Evolutionary conservation across 2,888 invertebrate genomes (phyloP), one percentile per base, ranked within the genome.

Genomic region (Eristalis arbustorum): DNA sequence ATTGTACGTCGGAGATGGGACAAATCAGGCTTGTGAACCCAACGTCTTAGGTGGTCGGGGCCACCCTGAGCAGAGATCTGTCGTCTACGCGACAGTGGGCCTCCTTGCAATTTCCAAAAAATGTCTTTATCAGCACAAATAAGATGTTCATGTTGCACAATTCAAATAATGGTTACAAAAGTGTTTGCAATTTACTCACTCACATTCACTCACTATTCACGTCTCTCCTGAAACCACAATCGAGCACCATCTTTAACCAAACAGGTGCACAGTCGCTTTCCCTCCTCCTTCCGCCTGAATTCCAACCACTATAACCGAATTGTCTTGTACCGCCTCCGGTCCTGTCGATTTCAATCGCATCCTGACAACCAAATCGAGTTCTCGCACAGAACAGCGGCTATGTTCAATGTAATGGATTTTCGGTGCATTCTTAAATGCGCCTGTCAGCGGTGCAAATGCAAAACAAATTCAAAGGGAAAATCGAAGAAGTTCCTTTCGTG

Each of bases 401-500:
- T 84, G 75, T 72, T 80, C 80, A 62, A 75, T 37, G 59, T 79
- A 75, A 84, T 67, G 75, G 84, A 84, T 59, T 68, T 71, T 37
- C 75, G 72, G 66, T 80, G 80, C 84, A 84, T 72, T 40, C 67
- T 42, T 64, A 34, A 78, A 73, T 79, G 74, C 74, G 59, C 79
- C 69, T 75, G 73, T 61, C 69, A 84, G 64, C 69, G 23, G 13
- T 64, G 34, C 23, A 69, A 42, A 66, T 74, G 40, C 59, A 14
- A 63, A 63, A 57, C 28, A 57, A 28, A 57, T 18, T 14, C 22
- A 56, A 23, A 57, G 25, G 37, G 63, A 71, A 28, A 64, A 49
- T 34, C 22, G 22, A 77, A 57, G 37, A 61, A 77, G 31, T 71
- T 63, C 56, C 61, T 40, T 22, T 31, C 23, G 6, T n/a, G 37